phyloP scores from a whole-genome alignment of 2,797 vertebrate genomes.

The Capromys pilorides region DNA sequence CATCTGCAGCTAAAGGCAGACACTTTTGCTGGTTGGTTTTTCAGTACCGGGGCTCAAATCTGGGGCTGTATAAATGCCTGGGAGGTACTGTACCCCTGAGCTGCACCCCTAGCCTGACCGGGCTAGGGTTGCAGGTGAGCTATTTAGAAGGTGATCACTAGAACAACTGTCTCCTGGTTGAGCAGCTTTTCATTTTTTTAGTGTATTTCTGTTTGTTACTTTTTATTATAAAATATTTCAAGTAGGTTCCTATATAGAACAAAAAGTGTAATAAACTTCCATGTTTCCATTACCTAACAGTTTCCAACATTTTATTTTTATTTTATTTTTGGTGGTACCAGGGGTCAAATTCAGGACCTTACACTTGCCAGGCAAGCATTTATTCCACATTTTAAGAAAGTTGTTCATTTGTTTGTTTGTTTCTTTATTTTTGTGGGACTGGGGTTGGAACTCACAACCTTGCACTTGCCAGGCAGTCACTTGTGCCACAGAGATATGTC shows the following conservation, averaged over 20 bases:
- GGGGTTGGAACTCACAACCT: too few species aligned
- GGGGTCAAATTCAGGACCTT: too few species aligned
- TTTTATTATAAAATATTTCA: slow-evolving; percentile 36
- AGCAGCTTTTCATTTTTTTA: slow-evolving; percentile 1
- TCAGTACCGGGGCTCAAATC: not conserved
- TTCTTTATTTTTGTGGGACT: too few species aligned
- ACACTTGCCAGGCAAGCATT: too few species aligned
- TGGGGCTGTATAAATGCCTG: too few species aligned
- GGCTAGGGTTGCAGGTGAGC: not conserved
- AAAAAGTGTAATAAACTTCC: not conserved
- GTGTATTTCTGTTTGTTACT: not conserved
- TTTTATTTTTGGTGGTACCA: too few species aligned
- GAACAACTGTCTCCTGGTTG: not conserved
- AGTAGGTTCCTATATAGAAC: not conserved
- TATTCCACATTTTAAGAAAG: too few species aligned
- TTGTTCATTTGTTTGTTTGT: too few species aligned
- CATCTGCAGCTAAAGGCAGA: not conserved
- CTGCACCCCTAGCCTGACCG: too few species aligned
- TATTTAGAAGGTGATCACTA: slow-evolving; percentile 71
- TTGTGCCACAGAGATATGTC: too few species aligned
- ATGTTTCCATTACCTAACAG: not conserved
- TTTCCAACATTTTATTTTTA: not conserved
- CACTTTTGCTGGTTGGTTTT: too few species aligned
- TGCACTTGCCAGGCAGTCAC: too few species aligned
- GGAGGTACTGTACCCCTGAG: not conserved